These are phyloP conservation scores for Hyla sarda DNA, from an alignment of 2,113 vertebrate genomes.

Conservation along the genomic window DNA sequence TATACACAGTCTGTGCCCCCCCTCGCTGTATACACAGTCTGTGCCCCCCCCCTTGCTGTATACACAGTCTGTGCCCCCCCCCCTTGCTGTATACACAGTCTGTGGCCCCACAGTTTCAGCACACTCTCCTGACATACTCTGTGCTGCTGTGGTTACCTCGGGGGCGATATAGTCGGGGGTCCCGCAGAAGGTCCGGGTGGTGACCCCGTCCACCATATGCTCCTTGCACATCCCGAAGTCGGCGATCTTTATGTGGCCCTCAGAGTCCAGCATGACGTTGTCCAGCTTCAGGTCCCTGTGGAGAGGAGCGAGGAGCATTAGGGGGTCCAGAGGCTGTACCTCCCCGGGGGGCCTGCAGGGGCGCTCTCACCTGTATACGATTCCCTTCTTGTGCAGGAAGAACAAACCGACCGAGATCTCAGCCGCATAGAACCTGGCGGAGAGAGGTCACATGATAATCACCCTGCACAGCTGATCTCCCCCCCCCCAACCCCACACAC, in stretches of 20 bases:
- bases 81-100: too few relatives aligned
- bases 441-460: neutral
- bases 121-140: neutral
- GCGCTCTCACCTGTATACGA: conserved; percentile 89
- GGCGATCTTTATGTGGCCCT: conserved; percentile 97
- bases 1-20: too few relatives aligned
- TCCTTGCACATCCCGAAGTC: conserved; percentile 99
- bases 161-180: conserved; percentile 98
- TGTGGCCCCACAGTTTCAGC: too few relatives aligned
- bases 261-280: conserved; percentile 94
- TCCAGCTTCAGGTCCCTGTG: conserved; percentile 94
- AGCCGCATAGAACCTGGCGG: conserved; percentile 79
- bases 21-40: too few relatives aligned
- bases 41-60: too few relatives aligned
- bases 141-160: conserved; percentile 77
- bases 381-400: conserved; percentile 83
- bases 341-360: too few relatives aligned
- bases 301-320: neutral
- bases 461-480: too few relatives aligned
- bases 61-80: too few relatives aligned
- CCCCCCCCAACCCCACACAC: too few relatives aligned
- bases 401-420: conserved; percentile 82
- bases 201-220: conserved; percentile 86
- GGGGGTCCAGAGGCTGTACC: too few relatives aligned
- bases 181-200: conserved; percentile 95